phyloP scores from a whole-genome alignment of 2,797 vertebrate genomes.

The Tinamus major region DNA sequence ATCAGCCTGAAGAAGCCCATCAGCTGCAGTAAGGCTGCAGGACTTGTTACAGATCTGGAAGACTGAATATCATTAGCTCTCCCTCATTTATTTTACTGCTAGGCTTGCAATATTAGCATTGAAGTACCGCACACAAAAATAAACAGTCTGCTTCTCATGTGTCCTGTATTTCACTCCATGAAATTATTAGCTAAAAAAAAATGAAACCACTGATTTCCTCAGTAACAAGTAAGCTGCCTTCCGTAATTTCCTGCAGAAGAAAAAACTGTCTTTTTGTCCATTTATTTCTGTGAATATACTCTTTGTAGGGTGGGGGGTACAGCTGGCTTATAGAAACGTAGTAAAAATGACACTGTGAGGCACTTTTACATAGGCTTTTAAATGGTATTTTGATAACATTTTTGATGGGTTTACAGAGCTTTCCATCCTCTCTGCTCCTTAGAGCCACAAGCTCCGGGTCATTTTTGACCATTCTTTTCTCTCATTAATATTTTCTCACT shows the following conservation, averaged over 20 bases:
- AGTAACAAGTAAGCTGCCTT: background rate
- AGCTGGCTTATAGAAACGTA: background rate
- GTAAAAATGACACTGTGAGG: background rate
- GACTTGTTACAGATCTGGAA: conserved; percentile 23
- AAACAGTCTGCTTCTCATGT: background rate
- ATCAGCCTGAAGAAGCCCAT: conserved; percentile 14
- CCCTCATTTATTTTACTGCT: conserved; percentile 57
- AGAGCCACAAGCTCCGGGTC: background rate
- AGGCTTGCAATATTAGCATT: background rate
- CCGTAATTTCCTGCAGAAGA: background rate
- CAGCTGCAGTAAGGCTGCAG: background rate
- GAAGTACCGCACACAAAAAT: conserved; percentile 19
- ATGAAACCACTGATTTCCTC: background rate
- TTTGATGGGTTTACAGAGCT: background rate
- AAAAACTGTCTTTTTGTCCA: background rate
- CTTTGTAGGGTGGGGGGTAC: background rate
- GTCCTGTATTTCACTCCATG: background rate
- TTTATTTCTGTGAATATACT: background rate
- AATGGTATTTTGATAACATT: background rate
- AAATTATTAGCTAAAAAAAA: background rate
- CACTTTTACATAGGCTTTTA: background rate
- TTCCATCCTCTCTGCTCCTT: background rate
- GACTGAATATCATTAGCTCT: conserved; percentile 28
- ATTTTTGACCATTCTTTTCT: background rate
- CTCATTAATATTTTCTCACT: background rate